phyloP scores from a whole-genome alignment of 2,888 invertebrate species.

The Stenodera caucasica region DNA sequence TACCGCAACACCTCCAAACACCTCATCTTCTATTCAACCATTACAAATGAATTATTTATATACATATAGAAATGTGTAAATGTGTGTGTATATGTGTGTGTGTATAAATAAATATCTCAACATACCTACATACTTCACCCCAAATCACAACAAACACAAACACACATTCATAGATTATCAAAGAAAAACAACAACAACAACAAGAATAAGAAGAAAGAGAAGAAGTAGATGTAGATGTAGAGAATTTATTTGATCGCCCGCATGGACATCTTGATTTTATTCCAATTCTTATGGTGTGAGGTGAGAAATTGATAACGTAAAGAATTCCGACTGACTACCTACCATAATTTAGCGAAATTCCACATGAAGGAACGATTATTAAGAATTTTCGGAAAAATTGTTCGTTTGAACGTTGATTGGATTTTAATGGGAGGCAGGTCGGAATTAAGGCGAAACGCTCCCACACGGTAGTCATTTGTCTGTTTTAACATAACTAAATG shows the following conservation, averaged over 20 bases:
- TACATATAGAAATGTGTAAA: too few species aligned
- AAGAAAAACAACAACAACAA: too few species aligned
- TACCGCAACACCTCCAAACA: constrained; percentile 22
- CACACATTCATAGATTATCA: neutral
- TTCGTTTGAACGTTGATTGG: constrained; percentile 36
- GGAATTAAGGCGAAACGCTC: constrained; percentile 38
- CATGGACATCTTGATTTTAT: neutral
- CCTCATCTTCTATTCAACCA: constrained; percentile 20
- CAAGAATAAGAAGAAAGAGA: too few species aligned
- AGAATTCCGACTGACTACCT: neutral
- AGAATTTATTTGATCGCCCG: neutral
- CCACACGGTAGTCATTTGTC: constrained; percentile 47
- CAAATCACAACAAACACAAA: constrained; percentile 7
- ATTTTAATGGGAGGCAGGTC: constrained; percentile 44
- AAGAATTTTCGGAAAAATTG: neutral
- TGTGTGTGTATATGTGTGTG: neutral
- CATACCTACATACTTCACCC: constrained; percentile 8
- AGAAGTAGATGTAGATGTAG: too few species aligned
- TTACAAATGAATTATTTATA: constrained; percentile 24
- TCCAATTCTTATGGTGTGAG: neutral
- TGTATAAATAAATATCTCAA: neutral
- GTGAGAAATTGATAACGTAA: neutral
- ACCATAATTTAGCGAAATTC: constrained; percentile 1
- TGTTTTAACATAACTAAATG: constrained; percentile 42
- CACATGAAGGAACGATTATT: neutral